A percentile compares a stretch with the other conserved stretches of the same genome.
Evolutionary conservation across 2,113 vertebrate species (phyloP).

Genomic region (Aspidoscelis tigris): DNA sequence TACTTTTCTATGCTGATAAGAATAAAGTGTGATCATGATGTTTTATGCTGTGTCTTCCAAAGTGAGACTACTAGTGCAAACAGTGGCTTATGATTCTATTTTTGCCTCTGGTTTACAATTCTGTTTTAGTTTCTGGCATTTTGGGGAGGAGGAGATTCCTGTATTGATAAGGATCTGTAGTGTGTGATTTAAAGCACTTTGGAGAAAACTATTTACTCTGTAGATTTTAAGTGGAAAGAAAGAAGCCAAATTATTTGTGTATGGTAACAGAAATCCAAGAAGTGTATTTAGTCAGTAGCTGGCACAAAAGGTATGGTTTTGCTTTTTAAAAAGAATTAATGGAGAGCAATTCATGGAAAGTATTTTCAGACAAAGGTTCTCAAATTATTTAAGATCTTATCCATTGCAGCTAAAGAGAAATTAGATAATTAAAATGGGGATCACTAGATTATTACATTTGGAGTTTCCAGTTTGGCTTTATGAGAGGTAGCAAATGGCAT

Average conservation of each 20-base stretch:
- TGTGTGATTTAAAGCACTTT: neutral
- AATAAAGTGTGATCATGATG: too few relatives aligned
- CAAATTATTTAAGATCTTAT: neutral
- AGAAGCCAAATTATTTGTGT: neutral
- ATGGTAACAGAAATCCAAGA: neutral
- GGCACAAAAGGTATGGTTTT: neutral
- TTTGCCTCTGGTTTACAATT: too few relatives aligned
- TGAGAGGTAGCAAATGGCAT: slow-evolving; percentile 4
- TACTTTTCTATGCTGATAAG: too few relatives aligned
- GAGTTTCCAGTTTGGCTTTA: slow-evolving; percentile 9
- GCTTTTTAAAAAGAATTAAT: neutral
- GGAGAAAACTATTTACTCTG: neutral
- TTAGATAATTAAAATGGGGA: neutral
- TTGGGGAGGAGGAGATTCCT: neutral
- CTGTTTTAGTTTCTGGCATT: neutral
- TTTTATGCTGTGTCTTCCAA: too few relatives aligned
- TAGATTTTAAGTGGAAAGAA: neutral
- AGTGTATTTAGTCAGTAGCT: neutral
- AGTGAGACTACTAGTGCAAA: too few relatives aligned
- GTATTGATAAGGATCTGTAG: neutral
- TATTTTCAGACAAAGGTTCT: neutral
- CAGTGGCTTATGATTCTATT: too few relatives aligned
- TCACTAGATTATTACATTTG: neutral
- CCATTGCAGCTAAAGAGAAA: neutral
- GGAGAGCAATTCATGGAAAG: neutral